A percentile compares a stretch with the other conserved stretches of the same genome.
phyloP scores from a whole-genome alignment of 2,888 invertebrate species.

The Pristionchus exspectatus region DNA sequence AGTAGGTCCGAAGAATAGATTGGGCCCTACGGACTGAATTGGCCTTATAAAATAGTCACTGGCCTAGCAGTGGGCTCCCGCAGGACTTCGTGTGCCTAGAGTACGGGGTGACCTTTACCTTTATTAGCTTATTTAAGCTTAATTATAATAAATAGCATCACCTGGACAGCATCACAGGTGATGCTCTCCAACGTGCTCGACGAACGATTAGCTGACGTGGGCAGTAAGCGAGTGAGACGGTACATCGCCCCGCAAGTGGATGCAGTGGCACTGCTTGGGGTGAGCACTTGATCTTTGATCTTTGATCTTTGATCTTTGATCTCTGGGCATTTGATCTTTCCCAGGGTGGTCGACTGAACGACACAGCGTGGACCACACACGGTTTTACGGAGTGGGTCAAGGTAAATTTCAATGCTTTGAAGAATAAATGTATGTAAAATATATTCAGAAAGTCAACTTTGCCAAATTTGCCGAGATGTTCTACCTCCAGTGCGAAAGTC shows the following conservation, averaged over 20 bases:
- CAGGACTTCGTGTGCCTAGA: too few relatives aligned
- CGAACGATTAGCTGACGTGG: background rate
- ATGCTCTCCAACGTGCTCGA: background rate
- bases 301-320: background rate
- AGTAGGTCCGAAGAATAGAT: too few relatives aligned
- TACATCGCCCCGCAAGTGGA: background rate
- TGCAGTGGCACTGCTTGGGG: background rate
- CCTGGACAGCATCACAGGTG: background rate
- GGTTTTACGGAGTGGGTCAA: background rate
- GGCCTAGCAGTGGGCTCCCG: too few relatives aligned
- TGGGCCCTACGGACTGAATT: too few relatives aligned
- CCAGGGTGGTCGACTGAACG: background rate
- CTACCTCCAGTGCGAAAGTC: background rate
- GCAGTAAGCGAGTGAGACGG: background rate
- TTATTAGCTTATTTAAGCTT: too few relatives aligned
- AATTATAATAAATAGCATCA: too few relatives aligned
- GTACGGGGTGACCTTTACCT: too few relatives aligned
- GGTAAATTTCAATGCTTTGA: background rate
- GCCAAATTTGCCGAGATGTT: background rate
- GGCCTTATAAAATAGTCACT: too few relatives aligned
- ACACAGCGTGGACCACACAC: constrained; percentile 4
- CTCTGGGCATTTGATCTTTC: too few relatives aligned
- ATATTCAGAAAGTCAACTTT: background rate
- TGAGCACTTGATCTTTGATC: background rate
- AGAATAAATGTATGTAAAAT: background rate